phyloP scores from a whole-genome alignment of 2,888 invertebrate genomes.

The Drosophila aldrichi region DNA sequence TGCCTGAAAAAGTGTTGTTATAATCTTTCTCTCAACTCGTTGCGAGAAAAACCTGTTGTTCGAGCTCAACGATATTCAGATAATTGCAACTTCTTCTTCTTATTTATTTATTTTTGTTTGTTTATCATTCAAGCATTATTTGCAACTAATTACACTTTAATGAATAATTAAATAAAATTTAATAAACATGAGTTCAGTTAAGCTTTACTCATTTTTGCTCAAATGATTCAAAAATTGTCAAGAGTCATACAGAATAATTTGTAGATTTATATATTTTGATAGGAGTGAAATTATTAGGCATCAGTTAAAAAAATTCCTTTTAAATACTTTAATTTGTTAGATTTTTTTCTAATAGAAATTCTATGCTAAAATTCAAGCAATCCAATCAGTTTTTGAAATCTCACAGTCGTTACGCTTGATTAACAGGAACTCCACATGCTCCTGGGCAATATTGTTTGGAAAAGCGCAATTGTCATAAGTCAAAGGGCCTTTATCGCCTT shows the following conservation, averaged over 20 bases:
- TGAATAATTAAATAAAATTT: not conserved
- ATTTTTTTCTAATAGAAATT: too few relatives aligned
- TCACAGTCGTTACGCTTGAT: slow-evolving; percentile 60
- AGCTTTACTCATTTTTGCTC: not conserved
- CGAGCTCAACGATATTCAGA: not conserved
- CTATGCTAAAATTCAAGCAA: too few relatives aligned
- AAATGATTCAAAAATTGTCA: not conserved
- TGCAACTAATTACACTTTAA: not conserved
- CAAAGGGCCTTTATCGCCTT: slow-evolving; percentile 32
- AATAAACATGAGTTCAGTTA: not conserved
- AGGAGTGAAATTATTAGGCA: not conserved
- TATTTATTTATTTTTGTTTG: not conserved
- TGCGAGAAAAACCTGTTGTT: not conserved
- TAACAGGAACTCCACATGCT: slow-evolving; percentile 48
- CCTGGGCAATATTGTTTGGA: slow-evolving; percentile 47
- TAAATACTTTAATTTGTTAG: not conserved
- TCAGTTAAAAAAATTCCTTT: not conserved
- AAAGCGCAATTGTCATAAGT: slow-evolving; percentile 69
- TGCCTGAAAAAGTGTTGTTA: not conserved
- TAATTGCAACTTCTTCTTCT: not conserved
- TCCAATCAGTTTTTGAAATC: not conserved
- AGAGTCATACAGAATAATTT: not conserved
- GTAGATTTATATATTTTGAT: not conserved
- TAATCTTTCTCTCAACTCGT: not conserved
- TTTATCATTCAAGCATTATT: not conserved